A percentile compares a stretch with the other conserved stretches of the same genome.
Evolutionary conservation across 2,113 vertebrate species (phyloP).

Genomic region (Barnardius zonarius): DNA sequence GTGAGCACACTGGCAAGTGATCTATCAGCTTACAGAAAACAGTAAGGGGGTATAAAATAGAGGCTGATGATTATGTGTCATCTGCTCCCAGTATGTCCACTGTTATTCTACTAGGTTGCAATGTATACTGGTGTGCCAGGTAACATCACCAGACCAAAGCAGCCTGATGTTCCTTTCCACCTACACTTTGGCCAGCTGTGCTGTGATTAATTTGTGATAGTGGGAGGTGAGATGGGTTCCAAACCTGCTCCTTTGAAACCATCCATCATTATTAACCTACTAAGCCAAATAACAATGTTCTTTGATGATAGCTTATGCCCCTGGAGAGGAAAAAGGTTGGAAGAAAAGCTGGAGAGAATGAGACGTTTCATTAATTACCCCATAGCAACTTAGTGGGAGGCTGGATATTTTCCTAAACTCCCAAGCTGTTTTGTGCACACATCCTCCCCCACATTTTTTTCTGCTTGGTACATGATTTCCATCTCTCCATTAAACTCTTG

Average conservation of each 20-base stretch:
- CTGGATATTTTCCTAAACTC: slow-evolving; percentile 54
- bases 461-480: slow-evolving; percentile 42
- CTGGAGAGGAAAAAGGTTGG: slow-evolving; percentile 6
- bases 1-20: not conserved
- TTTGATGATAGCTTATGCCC: slow-evolving; percentile 23
- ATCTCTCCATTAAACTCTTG: not conserved
- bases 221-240: not conserved
- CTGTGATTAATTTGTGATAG: not conserved
- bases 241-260: not conserved
- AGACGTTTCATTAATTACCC: slow-evolving; percentile 38
- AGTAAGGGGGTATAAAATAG: not conserved
- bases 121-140: not conserved
- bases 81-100: not conserved
- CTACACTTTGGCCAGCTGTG: not conserved
- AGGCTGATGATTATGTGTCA: not conserved
- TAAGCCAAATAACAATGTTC: not conserved
- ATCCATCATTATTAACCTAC: not conserved
- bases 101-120: not conserved
- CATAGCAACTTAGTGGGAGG: slow-evolving; percentile 40
- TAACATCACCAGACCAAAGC: not conserved
- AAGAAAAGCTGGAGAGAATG: slow-evolving; percentile 31
- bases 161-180: not conserved
- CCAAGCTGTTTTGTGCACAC: slow-evolving; percentile 9
- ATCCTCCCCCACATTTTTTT: slow-evolving; percentile 42
- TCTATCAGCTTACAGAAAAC: not conserved